Evolutionary conservation across 37 sponge, comb jelly and placozoan species (phyloP), one percentile per base, ranked within the genome.

Genomic region (Beroe forskalii): DNA sequence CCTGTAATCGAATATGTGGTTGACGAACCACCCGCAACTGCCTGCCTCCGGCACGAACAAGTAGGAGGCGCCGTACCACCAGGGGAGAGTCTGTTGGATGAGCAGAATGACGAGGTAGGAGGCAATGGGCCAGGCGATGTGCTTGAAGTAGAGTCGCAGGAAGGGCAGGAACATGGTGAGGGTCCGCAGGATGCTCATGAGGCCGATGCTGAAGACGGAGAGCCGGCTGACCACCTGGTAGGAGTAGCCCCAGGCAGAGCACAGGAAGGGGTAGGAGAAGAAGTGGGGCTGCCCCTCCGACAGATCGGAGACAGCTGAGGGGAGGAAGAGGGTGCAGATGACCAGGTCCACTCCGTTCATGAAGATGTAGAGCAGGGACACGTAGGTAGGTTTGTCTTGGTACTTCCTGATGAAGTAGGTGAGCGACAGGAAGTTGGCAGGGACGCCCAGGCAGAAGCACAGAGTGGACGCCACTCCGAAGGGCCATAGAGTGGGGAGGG

Each of bases 111-210:
- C 86, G 48, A 80, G 40, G 48, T 80, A 80, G 0, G 12, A 14
- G 28, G 30, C 4, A 43, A 41, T 38, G 30, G 86, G 86, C 37
- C 20, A 33, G 44, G 35, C 28, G 17, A 80, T 39, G 55, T 80
- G 86, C 48, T 30, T 1, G 20, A 23, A 23, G 37, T 20, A 27
- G 12, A 80, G 55, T n/a, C 48, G 37, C 1, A 80, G 12, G 55
- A 80, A 80, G 8, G 86, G 86, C 28, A 80, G 28, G 14, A 37
- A 44, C 28, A 80, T 35, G 48, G 55, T 42, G 24, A 80, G 20
- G n/a, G 86, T 44, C 25, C 86, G 86, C 2, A 23, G 40, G 8
- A 80, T 80, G 48, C 86, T 80, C 86, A 80, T 80, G 24, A 80
- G 86, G 12, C 86, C 86, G 55, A 80, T 38, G 14, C 40, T 4